phyloP scores from a whole-genome alignment of 2,888 invertebrate genomes.

The Chalcis sispes region DNA sequence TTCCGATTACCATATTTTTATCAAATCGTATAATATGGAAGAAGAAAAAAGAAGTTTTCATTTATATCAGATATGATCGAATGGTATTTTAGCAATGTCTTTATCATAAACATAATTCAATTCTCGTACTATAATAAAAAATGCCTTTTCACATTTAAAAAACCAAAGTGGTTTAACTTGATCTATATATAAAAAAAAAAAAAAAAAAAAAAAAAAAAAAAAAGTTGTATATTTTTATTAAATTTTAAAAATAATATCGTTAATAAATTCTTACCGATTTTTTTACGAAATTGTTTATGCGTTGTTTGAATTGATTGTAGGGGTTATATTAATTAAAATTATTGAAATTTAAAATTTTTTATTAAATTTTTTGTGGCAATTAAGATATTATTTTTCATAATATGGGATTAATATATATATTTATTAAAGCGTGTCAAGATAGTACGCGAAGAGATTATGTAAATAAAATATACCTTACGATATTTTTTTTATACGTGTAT shows the following conservation, averaged over 20 bases:
- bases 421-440: slow-evolving; percentile 24
- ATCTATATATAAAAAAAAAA: not conserved
- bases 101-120: slow-evolving; percentile 39
- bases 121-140: slow-evolving; percentile 13
- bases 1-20: too few species aligned
- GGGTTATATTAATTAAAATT: slow-evolving; percentile 22
- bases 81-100: slow-evolving; percentile 24
- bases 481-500: slow-evolving; percentile 49
- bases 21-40: too few species aligned
- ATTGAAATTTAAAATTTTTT: not conserved
- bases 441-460: slow-evolving; percentile 11
- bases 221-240: slow-evolving; percentile 2
- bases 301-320: slow-evolving; percentile 23
- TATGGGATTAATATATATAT: slow-evolving; percentile 29
- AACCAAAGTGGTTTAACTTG: slow-evolving; percentile 5
- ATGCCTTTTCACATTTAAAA: slow-evolving; percentile 6
- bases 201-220: too few species aligned
- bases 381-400: slow-evolving; percentile 11
- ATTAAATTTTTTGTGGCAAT: not conserved
- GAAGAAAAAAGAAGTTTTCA: too few species aligned
- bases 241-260: not conserved
- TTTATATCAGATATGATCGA: too few species aligned
- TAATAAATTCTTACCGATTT: slow-evolving; percentile 8
- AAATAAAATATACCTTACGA: slow-evolving; percentile 27
- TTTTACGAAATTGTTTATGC: slow-evolving; percentile 13